Conservation (phyloP, 2,888 invertebrate species). For the Pharmacophagus antenor region DNA sequence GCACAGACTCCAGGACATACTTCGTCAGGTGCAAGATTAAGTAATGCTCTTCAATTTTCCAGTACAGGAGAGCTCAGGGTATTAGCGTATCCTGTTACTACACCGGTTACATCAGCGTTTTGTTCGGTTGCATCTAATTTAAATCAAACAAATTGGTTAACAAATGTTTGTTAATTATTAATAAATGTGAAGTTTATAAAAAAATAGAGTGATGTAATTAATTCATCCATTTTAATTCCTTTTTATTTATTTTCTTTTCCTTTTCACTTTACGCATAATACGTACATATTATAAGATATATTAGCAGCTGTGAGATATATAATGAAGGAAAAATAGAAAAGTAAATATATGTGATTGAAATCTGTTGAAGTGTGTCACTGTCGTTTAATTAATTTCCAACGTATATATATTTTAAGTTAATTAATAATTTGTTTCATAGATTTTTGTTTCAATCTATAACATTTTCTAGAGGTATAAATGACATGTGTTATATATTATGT, state of each 20-base stretch:
- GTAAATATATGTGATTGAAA: no score
- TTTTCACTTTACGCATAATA: no score
- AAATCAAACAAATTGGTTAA: conserved; percentile 75
- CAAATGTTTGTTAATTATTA: conserved; percentile 62
- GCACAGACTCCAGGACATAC: conserved; percentile 77
- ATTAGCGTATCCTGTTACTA: conserved; percentile 74
- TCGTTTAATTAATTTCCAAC: no score
- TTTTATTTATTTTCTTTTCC: no score
- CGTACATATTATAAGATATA: no score
- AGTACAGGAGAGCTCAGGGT: conserved; percentile 77
- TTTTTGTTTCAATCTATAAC: no score
- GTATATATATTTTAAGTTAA: no score
- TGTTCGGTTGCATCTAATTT: conserved; percentile 76
- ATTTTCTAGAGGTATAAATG: not conserved
- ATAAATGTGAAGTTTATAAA: conserved; percentile 4
- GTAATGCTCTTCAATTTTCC: conserved; percentile 81
- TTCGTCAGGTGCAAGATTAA: conserved; percentile 58
- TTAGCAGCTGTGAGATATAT: no score
- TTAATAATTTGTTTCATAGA: no score
- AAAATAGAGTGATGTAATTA: not conserved
- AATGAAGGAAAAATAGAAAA: no score
- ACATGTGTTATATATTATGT: not conserved
- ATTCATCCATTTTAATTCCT: not conserved
- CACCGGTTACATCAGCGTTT: conserved; percentile 76
- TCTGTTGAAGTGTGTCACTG: no score